Percentiles rank a stretch among this genome's conserved stretches.
These are phyloP conservation scores for Lagodon rhomboides DNA, from an alignment of 2,797 vertebrate genomes.

Conservation along the genomic window DNA sequence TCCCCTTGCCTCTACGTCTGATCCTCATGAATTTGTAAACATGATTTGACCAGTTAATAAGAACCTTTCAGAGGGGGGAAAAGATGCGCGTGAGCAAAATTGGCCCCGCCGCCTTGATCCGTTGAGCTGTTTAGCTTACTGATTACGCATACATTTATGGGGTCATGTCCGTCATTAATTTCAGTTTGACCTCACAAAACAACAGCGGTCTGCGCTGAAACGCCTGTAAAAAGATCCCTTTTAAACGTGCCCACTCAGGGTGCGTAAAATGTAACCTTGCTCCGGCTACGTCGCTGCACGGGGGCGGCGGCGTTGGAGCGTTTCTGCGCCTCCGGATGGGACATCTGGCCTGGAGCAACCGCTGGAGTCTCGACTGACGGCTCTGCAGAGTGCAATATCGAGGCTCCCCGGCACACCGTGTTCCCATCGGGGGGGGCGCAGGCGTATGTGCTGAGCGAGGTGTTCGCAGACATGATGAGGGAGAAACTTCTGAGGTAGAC, in stretches of 20 bases:
- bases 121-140: slow-evolving; percentile 71
- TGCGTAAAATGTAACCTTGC: slow-evolving; percentile 83
- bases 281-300: slow-evolving; percentile 44
- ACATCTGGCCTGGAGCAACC: slow-evolving; percentile 70
- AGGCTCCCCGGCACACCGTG: slow-evolving; percentile 46
- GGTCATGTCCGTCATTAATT: slow-evolving; percentile 80
- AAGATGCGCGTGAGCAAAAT: slow-evolving; percentile 63
- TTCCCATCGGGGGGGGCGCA: slow-evolving; percentile 56
- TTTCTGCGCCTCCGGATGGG: slow-evolving; percentile 54
- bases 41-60: slow-evolving; percentile 78
- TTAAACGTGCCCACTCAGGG: slow-evolving; percentile 66
- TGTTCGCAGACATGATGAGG: slow-evolving; percentile 64
- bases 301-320: slow-evolving; percentile 27
- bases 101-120: slow-evolving; percentile 60
- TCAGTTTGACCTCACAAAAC: slow-evolving; percentile 83
- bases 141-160: slow-evolving; percentile 78
- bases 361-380: slow-evolving; percentile 67
- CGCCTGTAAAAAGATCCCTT: slow-evolving; percentile 73
- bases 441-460: slow-evolving; percentile 71
- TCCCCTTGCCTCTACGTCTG: slow-evolving; percentile 55
- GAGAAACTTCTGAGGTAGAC: slow-evolving; percentile 62
- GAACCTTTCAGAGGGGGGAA: slow-evolving; percentile 57
- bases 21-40: slow-evolving; percentile 80
- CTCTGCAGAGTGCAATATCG: slow-evolving; percentile 62
- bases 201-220: slow-evolving; percentile 75